Percentiles rank a stretch among this genome's conserved stretches.
These are phyloP conservation scores for Rhimphoctona megacephalus DNA, from an alignment of 2,888 invertebrate species.

Conservation along the genomic window DNA sequence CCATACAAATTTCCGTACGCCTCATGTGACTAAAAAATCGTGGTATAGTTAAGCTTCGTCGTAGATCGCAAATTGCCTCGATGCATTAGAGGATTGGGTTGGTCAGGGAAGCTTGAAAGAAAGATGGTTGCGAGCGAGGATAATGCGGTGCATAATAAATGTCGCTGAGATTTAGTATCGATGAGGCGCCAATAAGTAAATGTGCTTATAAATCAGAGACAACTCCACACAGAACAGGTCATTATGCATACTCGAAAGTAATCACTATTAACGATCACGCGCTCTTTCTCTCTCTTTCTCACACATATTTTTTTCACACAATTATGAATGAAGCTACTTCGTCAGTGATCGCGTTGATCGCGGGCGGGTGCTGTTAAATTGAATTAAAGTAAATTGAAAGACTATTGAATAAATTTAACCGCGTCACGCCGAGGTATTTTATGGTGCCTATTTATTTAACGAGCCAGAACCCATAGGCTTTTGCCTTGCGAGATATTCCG, in stretches of 20 bases:
- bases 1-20: neutral
- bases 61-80: conserved; percentile 15
- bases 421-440: conserved; percentile 67
- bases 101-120: conserved; percentile 23
- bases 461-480: conserved; percentile 60
- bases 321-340: conserved; percentile 50
- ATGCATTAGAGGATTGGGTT: conserved; percentile 38
- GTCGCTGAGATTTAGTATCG: conserved; percentile 41
- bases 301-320: neutral
- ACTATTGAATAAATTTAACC: conserved; percentile 69
- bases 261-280: conserved; percentile 59
- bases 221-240: conserved; percentile 9
- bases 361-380: conserved; percentile 57
- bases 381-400: conserved; percentile 69
- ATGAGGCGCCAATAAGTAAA: conserved; percentile 48
- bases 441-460: conserved; percentile 69
- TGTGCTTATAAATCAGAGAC: conserved; percentile 46
- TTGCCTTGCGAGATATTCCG: conserved; percentile 39
- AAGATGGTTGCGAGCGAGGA: conserved; percentile 6
- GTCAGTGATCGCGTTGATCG: conserved; percentile 23
- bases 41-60: neutral
- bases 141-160: conserved; percentile 54
- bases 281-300: neutral
- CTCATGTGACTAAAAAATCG: neutral
- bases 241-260: conserved; percentile 45